Evolutionary conservation across 2,888 invertebrate species (phyloP).

Genomic region (Tromatobia lineatoria): DNA sequence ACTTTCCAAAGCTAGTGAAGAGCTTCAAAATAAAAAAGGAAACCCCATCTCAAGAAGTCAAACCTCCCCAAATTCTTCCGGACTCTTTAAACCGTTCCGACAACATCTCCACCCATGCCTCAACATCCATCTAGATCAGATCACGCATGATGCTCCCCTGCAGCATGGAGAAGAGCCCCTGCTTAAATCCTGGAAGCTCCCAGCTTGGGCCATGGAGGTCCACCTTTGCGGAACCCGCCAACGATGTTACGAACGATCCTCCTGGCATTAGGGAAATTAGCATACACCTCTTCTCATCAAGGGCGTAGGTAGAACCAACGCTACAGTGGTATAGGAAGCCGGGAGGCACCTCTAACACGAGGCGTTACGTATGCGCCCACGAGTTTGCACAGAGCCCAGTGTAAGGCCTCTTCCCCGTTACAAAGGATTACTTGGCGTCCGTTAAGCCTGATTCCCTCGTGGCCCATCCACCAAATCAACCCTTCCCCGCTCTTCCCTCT

Average conservation of each 20-base stretch:
- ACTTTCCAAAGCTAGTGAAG: neutral
- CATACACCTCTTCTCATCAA: conserved; percentile 67
- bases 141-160: conserved; percentile 30
- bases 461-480: conserved; percentile 58
- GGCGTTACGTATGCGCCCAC: conserved; percentile 41
- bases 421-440: conserved; percentile 71
- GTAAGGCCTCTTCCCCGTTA: conserved; percentile 63
- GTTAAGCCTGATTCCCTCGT: conserved; percentile 69
- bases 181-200: conserved; percentile 12
- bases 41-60: conserved; percentile 5
- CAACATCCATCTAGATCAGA: conserved; percentile 24
- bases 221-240: conserved; percentile 48
- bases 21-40: neutral
- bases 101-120: neutral
- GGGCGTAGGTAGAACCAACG: conserved; percentile 46
- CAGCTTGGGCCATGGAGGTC: conserved; percentile 10
- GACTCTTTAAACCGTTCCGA: neutral
- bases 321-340: conserved; percentile 20
- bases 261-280: conserved; percentile 72
- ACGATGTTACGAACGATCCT: conserved; percentile 72
- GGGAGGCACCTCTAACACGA: conserved; percentile 27
- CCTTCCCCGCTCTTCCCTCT: conserved; percentile 42
- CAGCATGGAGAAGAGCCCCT: neutral
- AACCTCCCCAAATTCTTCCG: neutral
- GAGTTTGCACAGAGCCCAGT: conserved; percentile 40